These are phyloP conservation scores for Sphinx pinastri DNA, from an alignment of 2,888 invertebrate species.

Conservation along the genomic window DNA sequence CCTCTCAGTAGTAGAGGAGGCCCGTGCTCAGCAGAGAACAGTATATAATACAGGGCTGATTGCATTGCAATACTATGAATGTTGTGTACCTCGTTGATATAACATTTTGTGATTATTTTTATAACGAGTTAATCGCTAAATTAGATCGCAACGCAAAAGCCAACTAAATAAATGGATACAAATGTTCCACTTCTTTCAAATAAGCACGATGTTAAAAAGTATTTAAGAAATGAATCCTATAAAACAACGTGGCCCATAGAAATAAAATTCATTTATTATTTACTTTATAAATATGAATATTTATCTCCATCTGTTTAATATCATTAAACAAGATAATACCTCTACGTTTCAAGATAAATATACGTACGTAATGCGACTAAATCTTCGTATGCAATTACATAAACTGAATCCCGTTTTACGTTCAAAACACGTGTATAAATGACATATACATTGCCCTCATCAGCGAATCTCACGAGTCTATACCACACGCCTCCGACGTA, in stretches of 20 bases:
- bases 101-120: too few relatives aligned
- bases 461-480: constrained; percentile 4
- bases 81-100: too few relatives aligned
- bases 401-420: constrained; percentile 1
- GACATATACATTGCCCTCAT: constrained; percentile 3
- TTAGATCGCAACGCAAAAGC: too few relatives aligned
- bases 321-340: neutral
- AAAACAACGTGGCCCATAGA: neutral
- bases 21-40: too few relatives aligned
- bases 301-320: neutral
- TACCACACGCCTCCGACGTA: constrained; percentile 1
- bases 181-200: too few relatives aligned
- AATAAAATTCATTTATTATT: neutral
- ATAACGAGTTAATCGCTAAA: too few relatives aligned
- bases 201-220: too few relatives aligned
- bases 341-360: neutral
- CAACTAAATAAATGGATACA: too few relatives aligned
- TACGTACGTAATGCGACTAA: neutral
- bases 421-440: neutral
- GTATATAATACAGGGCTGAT: too few relatives aligned
- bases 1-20: too few relatives aligned
- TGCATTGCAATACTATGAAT: too few relatives aligned
- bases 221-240: too few relatives aligned
- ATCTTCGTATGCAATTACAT: neutral
- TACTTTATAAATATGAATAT: neutral